Base-by-base conservation (phyloP, 2,888 invertebrate genomes). In the Meghimatium bilineatum region DNA sequence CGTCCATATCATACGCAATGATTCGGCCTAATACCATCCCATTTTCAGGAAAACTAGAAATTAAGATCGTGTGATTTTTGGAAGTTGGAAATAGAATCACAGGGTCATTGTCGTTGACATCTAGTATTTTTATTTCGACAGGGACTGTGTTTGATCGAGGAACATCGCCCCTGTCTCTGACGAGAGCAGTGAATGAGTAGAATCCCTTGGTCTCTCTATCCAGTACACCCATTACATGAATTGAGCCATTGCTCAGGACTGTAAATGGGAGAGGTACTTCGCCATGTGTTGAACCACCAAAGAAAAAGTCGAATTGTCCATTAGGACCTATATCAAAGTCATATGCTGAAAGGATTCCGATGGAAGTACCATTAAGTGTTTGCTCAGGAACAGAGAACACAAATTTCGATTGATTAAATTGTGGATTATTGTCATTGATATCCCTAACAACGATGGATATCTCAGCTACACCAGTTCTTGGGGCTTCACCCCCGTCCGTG, bases 61-160 rank as follows among this genome's bases (percentile, higher is more conserved):
- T 88, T 86, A 93, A 98, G 71, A 96, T 96, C 0, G 99, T 99
- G 0, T 97, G 96, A 93, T 99, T 98, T 94, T 99, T 99, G 93
- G 99, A 99, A 85, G 97, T 96, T 93, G 99, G 98, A 88, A 96
- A 95, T 1, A 99, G 96, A 87, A 96, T 95, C 12, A 99, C 77
- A 0, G 91, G 91, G 1, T 88, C 86, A 85, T 91, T 90, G 82
- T 91, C 91, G 88, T 91, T 91, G 74, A 87, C 88, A 86, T 91
- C 91, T 1, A 87, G 80, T 20, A 91, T 85, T 32, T 86, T 88
- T 56, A 91, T 87, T 72, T 88, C 88, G 3, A 91, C 87, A 36
- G 85, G 85, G 79, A 88, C 86, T 0, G 87, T 85, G 2, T 88
- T 89, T 49, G 88, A 86, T 63, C 79, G 85, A 12, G 87, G 85